Base-by-base conservation (phyloP, 2,797 vertebrate genomes). In the Pyrocephalus nanus region DNA sequence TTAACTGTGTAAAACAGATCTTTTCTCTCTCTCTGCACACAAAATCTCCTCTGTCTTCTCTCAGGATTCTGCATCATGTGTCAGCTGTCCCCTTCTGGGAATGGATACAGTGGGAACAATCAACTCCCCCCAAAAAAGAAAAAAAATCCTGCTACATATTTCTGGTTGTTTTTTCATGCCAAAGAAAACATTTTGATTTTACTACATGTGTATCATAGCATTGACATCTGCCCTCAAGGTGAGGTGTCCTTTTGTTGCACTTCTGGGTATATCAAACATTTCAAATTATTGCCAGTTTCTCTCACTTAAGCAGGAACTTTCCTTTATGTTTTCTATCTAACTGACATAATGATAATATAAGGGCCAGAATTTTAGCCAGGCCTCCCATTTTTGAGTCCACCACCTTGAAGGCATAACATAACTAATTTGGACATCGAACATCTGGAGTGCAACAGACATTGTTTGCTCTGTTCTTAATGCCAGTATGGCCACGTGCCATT, bases 281-380 rank as follows among this genome's bases (percentile, higher is more conserved):
- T 94, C 75, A 92, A 75, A 80, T 89, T 85, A 62, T 91, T 95
- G 42, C 51, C 65, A 88, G 66, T 95, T 96, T 83, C 77, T 96
- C 75, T 82, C 64, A 77, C 54, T 74, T 88, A 83, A 57, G 47
- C 27, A 66, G 80, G 45, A 87, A 72, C 43, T 14, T 77, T 92
- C 50, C 72, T 94, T 92, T 86, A n/a, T 76, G 26, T 93, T 92
- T 93, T 53, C 82, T 94, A 26, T 93, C 62, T 75, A 55, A 80
- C 66, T 90, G 89, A 88, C 48, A 86, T 66, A 93, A 89, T 36
- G 42, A n/a, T 40, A 91, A 61, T 90, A 83, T 40, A 67, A 79
- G 23, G 48, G 62, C 74, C 80, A 94, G 60, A 80, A 81, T 94
- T 95, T 89, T 83, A 95, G 70, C 58, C 51, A 69, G 55, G 70